These are phyloP conservation scores for Laspeyria flexula DNA, from an alignment of 2,888 invertebrate genomes.

Conservation along the genomic window DNA sequence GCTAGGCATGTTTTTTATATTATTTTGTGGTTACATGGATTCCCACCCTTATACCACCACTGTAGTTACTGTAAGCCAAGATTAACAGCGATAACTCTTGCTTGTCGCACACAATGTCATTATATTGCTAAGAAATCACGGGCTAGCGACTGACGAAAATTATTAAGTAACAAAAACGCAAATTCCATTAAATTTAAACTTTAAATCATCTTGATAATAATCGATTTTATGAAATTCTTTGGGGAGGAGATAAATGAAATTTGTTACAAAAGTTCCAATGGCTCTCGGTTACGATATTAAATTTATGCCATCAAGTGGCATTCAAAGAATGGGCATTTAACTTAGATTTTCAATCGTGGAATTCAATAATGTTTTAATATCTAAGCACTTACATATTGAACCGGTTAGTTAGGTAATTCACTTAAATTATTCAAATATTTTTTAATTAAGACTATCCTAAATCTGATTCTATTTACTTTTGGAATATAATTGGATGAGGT, in stretches of 20 bases:
- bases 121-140: slow-evolving; percentile 1
- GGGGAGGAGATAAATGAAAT: slow-evolving; percentile 79
- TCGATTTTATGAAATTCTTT: slow-evolving; percentile 80
- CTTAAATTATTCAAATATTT: not conserved
- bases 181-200: slow-evolving; percentile 60
- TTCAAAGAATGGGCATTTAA: slow-evolving; percentile 76
- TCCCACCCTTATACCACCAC: too few relatives aligned
- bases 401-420: slow-evolving; percentile 7
- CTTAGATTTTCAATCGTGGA: slow-evolving; percentile 72
- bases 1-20: too few relatives aligned
- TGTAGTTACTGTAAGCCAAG: too few relatives aligned
- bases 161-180: slow-evolving; percentile 42
- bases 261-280: slow-evolving; percentile 81
- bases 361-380: slow-evolving; percentile 64
- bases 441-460: not conserved
- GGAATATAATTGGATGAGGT: too few relatives aligned
- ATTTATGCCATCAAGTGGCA: slow-evolving; percentile 81
- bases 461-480: too few relatives aligned
- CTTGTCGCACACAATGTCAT: slow-evolving; percentile 20
- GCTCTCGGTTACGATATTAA: slow-evolving; percentile 80
- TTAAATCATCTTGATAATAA: slow-evolving; percentile 78
- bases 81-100: too few relatives aligned
- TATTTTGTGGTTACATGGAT: too few relatives aligned
- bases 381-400: slow-evolving; percentile 36
- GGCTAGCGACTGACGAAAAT: slow-evolving; percentile 30